Evolutionary conservation across 1,140 invertebrate species (phyloP), one percentile per base, ranked within the genome.

Genomic region (Calliphora vicina): DNA sequence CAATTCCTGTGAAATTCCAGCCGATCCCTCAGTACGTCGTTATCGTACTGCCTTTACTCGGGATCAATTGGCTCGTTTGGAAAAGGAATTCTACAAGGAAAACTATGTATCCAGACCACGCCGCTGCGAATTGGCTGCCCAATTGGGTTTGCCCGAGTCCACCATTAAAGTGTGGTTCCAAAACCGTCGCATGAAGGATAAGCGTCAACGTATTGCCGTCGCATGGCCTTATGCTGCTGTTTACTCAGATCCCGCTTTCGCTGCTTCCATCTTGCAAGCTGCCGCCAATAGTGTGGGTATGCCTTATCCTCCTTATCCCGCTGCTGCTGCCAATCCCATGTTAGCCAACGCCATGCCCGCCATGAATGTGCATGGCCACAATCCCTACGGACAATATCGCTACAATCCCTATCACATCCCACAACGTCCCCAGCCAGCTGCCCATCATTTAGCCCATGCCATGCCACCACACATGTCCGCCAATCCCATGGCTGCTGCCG

Each of bases 91-190:
- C 90, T 93, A 94, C 87, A 96, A 97, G 87, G 99, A 99, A 91
- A 99, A 99, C 91, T 99, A 99, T 90, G 98, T 99, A 0, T 99
- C 97, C 1, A 92, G 98, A 74, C 98, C 98, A 0, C 93, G 97
- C 83, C 92, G 99, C 83, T 98, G 97, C 89, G 98, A 99, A 91
- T 91, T 99, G n/a, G 98, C 99, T 0, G 93, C 96, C 2, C 95
- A 98, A 86, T 92, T 99, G 17, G 95, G 97, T 85, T 92, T 99
- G 0, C 97, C 98, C 0, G 99, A 99, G 91, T 97, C 96, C 13
- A 99, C 99, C 0, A 99, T 99, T 83, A 99, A 99, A 95, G 97
- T 99, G 3, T 99, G 98, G 98, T 99, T 99, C 89, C 98, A 99
- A 93, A 99, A 99, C 87, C 93, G 98, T 15, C 93, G 98, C n/a